Evolutionary conservation across 2,888 invertebrate species (phyloP), one percentile per base, ranked within the genome.

Genomic region (Siphlonurus alternatus): DNA sequence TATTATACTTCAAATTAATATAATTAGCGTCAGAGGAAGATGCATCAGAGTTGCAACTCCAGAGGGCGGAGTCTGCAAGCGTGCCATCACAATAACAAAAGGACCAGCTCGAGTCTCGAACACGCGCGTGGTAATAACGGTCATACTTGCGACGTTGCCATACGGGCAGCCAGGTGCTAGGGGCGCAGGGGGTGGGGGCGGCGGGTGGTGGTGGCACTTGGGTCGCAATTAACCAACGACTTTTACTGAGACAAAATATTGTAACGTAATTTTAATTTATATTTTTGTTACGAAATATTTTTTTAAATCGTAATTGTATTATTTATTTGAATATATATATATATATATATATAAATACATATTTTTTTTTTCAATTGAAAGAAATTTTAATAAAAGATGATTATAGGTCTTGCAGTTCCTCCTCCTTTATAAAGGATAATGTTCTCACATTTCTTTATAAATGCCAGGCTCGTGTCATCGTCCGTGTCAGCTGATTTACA

Each of bases 281-380:
- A 51, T 15, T 51, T 51, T 51, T n/a, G 10, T 51, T 15, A 15
- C 53, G n/a, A 51, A 51, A 51, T 51, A 15, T 51, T 51, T 51
- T 15, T 15, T 15, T n/a, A 19, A 51, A n/a, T 22, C 10, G 59
- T 62, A n/a, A 10, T 53, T 53, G 59, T 60, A 53, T 18, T 63
- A 60, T 63, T 63, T 63, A 22, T 63, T 63, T 24, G 59, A n/a
- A 60, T 15, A 7, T 53, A 62, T 15, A 62, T 15, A 62, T 53
- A 53, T 18, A n/a, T 60, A 19, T 18, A 22, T 10, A 20, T 10
- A 10, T 18, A n/a, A n/a, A n/a, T n/a, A n/a, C n/a, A n/a, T n/a
- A n/a, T n/a, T n/a, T n/a, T n/a, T n/a, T n/a, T n/a, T n/a, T n/a
- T n/a, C n/a, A n/a, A n/a, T n/a, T n/a, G n/a, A n/a, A n/a, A n/a